Evolutionary conservation across 2,888 invertebrate genomes (phyloP), one percentile per base, ranked within the genome.

Genomic region (Altica lythri): DNA sequence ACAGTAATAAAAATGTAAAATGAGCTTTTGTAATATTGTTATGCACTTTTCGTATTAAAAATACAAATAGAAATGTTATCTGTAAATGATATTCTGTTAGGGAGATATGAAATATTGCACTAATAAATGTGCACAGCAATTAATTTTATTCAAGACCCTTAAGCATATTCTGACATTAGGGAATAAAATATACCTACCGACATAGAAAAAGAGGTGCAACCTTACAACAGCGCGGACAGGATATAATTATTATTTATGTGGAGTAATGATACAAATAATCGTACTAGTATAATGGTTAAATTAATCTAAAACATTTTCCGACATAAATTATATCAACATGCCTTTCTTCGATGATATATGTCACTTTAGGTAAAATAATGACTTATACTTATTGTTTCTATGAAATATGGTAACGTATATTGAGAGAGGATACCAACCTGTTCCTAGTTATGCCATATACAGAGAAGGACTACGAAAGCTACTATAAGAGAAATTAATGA

Each of bases 351-450:
- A 30, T 54, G 44, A 43, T 44, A 34, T 43, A 35, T 43, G 45
- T 32, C 46, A 44, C 34, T 37, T 54, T 38, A 49, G 45, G 40
- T 42, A 25, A 44, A 55, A 55, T 44, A 55, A 45, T 48, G 30
- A 27, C 14, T 32, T 12, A 22, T 37, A 51, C 44, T 52, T 61
- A 55, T 53, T 53, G 53, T 57, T 53, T 34, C 34, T 38, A 38
- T 55, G 48, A 64, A 60, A 59, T 37, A 64, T 54, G 18, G 61
- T 45, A 47, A 62, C 60, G 49, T 63, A 52, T 35, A 54, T 59
- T 50, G 50, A 46, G 46, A 58, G 57, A 55, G 37, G 42, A 53
- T 57, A 61, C 56, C 51, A 59, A 61, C 59, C 55, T 25, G 59
- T 35, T 44, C 38, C 19, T 17, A 38, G 38, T 38, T 38, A 43